phyloP scores from a whole-genome alignment of 2,113 vertebrate species.

The Toxotes jaculatrix region DNA sequence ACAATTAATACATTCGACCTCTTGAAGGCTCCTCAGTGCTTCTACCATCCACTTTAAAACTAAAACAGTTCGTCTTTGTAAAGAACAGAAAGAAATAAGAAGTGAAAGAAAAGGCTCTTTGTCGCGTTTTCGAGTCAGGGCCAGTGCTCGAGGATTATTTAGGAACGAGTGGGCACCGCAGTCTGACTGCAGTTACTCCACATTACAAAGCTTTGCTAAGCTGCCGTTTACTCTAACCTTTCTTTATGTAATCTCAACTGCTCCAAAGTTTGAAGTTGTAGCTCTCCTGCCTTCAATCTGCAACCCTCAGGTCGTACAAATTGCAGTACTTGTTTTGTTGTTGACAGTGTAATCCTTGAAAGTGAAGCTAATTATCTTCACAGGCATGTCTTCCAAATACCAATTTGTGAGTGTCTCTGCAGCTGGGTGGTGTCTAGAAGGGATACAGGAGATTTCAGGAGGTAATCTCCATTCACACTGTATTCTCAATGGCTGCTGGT shows the following conservation, averaged over 20 bases:
- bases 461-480: conserved; percentile 66
- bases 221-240: conserved; percentile 11
- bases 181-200: background rate
- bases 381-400: conserved; percentile 72
- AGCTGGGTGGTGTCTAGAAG: conserved; percentile 70
- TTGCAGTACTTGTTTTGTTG: conserved; percentile 67
- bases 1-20: background rate
- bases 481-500: conserved; percentile 64
- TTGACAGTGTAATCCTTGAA: conserved; percentile 68
- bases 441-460: conserved; percentile 66
- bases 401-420: conserved; percentile 66
- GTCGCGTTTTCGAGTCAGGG: background rate
- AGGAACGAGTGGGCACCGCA: background rate
- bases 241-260: conserved; percentile 38
- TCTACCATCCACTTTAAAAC: no score
- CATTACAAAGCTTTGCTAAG: conserved; percentile 11
- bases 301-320: conserved; percentile 51
- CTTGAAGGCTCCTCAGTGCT: background rate
- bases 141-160: background rate
- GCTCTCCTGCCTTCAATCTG: conserved; percentile 49
- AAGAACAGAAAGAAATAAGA: no score
- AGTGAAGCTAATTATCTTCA: conserved; percentile 77
- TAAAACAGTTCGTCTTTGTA: no score
- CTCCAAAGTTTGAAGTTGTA: conserved; percentile 57
- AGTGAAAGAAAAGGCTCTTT: no score